These are phyloP conservation scores for Lampris incognitus DNA, from an alignment of 2,113 vertebrate genomes.

Conservation along the genomic window DNA sequence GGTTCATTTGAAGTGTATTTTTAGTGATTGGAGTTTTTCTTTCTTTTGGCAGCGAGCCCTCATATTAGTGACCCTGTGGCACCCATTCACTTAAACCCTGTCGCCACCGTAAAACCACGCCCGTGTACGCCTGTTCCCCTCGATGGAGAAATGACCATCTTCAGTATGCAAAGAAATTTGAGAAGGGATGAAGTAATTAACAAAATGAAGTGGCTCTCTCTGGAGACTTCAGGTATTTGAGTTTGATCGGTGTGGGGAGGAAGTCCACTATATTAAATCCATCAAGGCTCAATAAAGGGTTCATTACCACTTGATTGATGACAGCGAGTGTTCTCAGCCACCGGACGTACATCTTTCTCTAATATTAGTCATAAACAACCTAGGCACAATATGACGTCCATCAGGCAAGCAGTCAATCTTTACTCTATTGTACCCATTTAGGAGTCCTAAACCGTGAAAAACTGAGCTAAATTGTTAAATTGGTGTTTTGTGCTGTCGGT, in stretches of 20 bases:
- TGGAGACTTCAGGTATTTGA: constrained; percentile 5
- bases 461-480: constrained; percentile 43
- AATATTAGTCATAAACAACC: constrained; percentile 56
- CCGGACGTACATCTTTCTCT: constrained; percentile 23
- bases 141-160: constrained; percentile 7
- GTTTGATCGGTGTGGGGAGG: constrained; percentile 28
- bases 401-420: constrained; percentile 45
- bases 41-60: constrained; percentile 15
- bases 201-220: constrained; percentile 21
- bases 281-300: constrained; percentile 36
- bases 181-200: constrained; percentile 30
- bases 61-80: constrained; percentile 27
- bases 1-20: constrained; percentile 5
- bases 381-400: constrained; percentile 34
- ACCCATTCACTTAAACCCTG: constrained; percentile 24
- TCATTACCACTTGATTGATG: constrained; percentile 62
- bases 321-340: constrained; percentile 33
- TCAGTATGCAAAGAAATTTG: constrained; percentile 54
- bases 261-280: constrained; percentile 46
- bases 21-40: constrained; percentile 27
- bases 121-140: background rate
- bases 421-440: constrained; percentile 28
- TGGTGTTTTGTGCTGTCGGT: constrained; percentile 48
- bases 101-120: constrained; percentile 26
- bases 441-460: constrained; percentile 34